These are phyloP conservation scores for Mythimna ferrago DNA, from an alignment of 2,888 invertebrate species.

Conservation along the genomic window DNA sequence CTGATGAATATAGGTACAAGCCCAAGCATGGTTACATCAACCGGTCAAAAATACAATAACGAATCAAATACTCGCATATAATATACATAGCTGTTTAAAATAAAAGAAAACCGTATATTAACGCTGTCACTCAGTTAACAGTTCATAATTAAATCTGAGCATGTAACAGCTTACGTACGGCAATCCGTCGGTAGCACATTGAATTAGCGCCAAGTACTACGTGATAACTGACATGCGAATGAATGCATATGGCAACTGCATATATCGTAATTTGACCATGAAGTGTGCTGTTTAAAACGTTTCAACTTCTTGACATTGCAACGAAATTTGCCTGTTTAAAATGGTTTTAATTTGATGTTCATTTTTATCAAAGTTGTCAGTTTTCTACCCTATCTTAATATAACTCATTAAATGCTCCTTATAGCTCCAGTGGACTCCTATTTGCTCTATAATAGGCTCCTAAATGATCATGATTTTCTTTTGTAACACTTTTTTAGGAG, in stretches of 20 bases:
- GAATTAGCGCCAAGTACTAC: conserved; percentile 45
- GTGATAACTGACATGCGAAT: conserved; percentile 30
- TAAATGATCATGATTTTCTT: too few species aligned
- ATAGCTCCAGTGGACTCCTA: too few species aligned
- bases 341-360: not conserved
- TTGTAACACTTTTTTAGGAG: too few species aligned
- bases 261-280: conserved; percentile 20
- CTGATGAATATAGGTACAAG: not conserved
- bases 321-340: not conserved
- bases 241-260: conserved; percentile 29
- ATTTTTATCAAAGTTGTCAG: too few species aligned
- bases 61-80: not conserved
- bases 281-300: not conserved
- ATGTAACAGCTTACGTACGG: not conserved
- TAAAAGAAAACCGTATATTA: not conserved
- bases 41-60: not conserved
- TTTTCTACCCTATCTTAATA: too few species aligned
- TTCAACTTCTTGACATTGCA: conserved; percentile 1
- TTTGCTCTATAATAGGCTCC: too few species aligned
- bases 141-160: conserved; percentile 25
- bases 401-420: too few species aligned
- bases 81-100: not conserved
- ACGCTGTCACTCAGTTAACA: not conserved
- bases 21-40: not conserved
- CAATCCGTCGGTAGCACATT: conserved; percentile 11